Conservation (phyloP, 2,888 invertebrate genomes). For the Cheilosia grossa region DNA sequence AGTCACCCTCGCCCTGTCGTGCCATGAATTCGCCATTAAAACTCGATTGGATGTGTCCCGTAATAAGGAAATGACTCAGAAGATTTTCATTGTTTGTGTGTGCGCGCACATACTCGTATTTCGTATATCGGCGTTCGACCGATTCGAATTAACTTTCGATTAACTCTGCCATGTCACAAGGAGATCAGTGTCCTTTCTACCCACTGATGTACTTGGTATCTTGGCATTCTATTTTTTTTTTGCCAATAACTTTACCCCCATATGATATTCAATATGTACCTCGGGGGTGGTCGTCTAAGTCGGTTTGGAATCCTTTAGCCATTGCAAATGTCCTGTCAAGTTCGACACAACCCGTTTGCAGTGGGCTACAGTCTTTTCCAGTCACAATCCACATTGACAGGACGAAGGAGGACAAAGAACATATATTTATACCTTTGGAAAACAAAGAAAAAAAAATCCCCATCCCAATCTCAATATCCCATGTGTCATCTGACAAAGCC, state of each 20-base stretch:
- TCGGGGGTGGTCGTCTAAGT: background rate
- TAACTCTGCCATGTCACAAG: conserved; percentile 79
- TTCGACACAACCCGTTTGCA: conserved; percentile 70
- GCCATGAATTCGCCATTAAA: conserved; percentile 77
- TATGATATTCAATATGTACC: conserved; percentile 51
- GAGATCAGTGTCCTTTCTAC: conserved; percentile 46
- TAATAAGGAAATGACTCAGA: conserved; percentile 74
- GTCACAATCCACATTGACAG: conserved; percentile 48
- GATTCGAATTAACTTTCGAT: conserved; percentile 83
- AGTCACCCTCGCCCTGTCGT: conserved; percentile 66
- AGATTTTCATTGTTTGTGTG: conserved; percentile 72
- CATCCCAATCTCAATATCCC: conserved; percentile 29
- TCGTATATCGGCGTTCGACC: conserved; percentile 75
- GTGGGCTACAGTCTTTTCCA: conserved; percentile 46
- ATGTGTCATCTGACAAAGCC: conserved; percentile 34
- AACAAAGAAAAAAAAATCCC: conserved; percentile 7
- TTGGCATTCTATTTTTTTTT: conserved; percentile 23
- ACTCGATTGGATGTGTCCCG: conserved; percentile 64
- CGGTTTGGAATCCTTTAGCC: conserved; percentile 32
- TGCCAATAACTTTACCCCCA: conserved; percentile 64
- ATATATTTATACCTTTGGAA: no score
- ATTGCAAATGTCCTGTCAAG: conserved; percentile 69
- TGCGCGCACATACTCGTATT: background rate
- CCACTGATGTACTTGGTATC: background rate
- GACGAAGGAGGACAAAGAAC: background rate